Conservation (phyloP, 1,140 invertebrate genomes). For the Calephelis virginiensis region DNA sequence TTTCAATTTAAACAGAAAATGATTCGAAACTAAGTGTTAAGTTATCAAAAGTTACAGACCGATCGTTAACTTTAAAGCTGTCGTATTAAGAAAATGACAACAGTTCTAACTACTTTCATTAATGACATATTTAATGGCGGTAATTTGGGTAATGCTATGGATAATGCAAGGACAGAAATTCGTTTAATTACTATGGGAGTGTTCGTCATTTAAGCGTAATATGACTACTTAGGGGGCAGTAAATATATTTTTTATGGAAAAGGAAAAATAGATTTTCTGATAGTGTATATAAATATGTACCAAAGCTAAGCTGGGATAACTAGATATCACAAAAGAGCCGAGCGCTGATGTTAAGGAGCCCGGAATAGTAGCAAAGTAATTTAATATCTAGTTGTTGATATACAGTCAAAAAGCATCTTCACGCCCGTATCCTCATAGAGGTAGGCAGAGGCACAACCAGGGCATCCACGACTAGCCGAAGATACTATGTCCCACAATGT, state of each 20-base stretch:
- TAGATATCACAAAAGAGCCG: no score
- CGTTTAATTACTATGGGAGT: slow-evolving; percentile 5
- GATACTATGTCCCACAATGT: no score
- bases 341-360: no score
- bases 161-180: slow-evolving; percentile 8
- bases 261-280: neutral
- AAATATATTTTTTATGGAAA: neutral
- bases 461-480: no score
- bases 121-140: slow-evolving; percentile 15
- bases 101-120: slow-evolving; percentile 14
- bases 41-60: neutral
- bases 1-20: neutral
- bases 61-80: slow-evolving; percentile 3
- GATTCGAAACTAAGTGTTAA: neutral
- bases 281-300: no score
- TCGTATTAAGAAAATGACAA: slow-evolving; percentile 11
- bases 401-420: no score
- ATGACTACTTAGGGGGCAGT: neutral
- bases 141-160: slow-evolving; percentile 9
- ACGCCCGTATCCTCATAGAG: no score
- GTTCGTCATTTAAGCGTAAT: slow-evolving; percentile 5
- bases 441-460: no score
- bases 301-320: no score
- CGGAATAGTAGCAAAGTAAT: no score
- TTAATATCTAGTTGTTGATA: no score